Evolutionary conservation across 2,113 vertebrate species (phyloP), one percentile per base, ranked within the genome.

Genomic region (Microcebus lehilahytsara): DNA sequence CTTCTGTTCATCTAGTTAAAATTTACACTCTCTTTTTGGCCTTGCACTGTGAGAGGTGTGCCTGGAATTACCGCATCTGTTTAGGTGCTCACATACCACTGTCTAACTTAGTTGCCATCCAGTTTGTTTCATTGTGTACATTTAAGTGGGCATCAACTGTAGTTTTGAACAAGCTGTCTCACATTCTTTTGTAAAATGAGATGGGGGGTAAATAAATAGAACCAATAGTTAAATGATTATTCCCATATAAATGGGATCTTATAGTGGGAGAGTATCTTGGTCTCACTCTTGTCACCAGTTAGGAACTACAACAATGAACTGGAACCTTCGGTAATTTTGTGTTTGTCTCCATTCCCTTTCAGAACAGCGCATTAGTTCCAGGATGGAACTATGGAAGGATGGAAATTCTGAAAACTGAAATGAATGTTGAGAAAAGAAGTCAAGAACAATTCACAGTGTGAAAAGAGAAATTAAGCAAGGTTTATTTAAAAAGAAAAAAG

Each of bases 361-460:
- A 99, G 99, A 98, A 98, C 98, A 95, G 92, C 97, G 51, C 99
- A 98, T 27, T 99, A 99, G 94, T 97, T 97, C 90, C 89, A 93
- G 97, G 98, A 97, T 46, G 46, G 8, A 46, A 46, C 46, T 46
- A 46, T 46, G 46, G 93, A 98, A 93, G 53, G 49, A 95, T 97
- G 97, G 95, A 96, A 98, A 96, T 42, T 84, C 87, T 95, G 69
- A 94, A 94, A 95, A 97, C 97, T 77, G 77, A 97, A 97, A 58
- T 80, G 83, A 96, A 95, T 98, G 80, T 66, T 93, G 75, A 97
- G 94, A 96, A 93, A 91, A 93, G 96, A 96, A 97, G 91, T 37
- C 3, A 91, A 96, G 98, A 98, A 89, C 95, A 97, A 96, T 92
- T 97, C 83, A 93, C 95, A 97, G 83, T 83, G 66, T 92, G 96